Evolutionary conservation across 2,113 vertebrate genomes (phyloP).

Genomic region (Todiramphus chloris): DNA sequence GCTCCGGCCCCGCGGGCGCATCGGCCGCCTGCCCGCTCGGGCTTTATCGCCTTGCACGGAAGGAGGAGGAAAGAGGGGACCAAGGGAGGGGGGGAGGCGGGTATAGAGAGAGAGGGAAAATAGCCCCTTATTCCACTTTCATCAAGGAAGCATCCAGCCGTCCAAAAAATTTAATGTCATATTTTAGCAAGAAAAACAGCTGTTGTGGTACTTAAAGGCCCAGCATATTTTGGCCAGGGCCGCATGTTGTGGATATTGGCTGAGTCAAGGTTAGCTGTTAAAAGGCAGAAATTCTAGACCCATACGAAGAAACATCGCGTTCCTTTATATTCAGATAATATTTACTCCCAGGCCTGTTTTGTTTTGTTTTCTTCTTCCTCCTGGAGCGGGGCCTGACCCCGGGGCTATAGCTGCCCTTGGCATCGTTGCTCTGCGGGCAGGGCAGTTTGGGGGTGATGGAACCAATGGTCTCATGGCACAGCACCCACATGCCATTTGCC

Average conservation of each 20-base stretch:
- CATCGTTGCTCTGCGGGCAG: accelerated
- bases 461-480: background rate
- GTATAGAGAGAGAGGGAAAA: background rate
- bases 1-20: background rate
- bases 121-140: constrained; percentile 14
- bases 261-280: constrained; percentile 55
- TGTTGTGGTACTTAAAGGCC: constrained; percentile 35
- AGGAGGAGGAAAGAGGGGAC: background rate
- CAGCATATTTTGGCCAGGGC: constrained; percentile 32
- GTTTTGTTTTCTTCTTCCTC: constrained; percentile 49
- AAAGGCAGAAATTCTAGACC: constrained; percentile 55
- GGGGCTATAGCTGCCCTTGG: constrained; percentile 2
- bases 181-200: constrained; percentile 62
- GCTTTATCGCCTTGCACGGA: background rate
- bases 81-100: background rate
- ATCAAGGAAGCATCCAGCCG: constrained; percentile 47
- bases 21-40: background rate
- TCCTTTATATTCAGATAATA: constrained; percentile 67
- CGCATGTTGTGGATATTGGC: constrained; percentile 56
- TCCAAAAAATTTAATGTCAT: constrained; percentile 55
- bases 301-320: constrained; percentile 5
- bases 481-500: background rate
- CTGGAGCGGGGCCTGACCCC: background rate
- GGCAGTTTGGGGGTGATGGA: background rate
- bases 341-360: constrained; percentile 55